phyloP scores from a whole-genome alignment of 2,113 vertebrate species.

The Zingel zingel region DNA sequence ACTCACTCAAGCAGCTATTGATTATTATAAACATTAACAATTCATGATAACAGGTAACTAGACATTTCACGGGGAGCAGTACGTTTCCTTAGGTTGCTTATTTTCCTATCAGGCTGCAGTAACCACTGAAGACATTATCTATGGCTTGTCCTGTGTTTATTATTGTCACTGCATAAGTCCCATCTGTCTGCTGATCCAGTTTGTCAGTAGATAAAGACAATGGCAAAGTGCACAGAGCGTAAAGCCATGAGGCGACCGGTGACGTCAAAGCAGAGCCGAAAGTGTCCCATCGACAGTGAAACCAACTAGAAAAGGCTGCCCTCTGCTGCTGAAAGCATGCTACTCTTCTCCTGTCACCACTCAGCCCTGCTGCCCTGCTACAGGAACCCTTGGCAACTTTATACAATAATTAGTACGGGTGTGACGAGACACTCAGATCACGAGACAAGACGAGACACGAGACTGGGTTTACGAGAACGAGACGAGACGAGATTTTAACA shows the following conservation, averaged over 20 bases:
- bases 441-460: too few species aligned
- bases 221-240: not conserved
- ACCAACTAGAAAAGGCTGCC: slow-evolving; percentile 56
- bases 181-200: not conserved
- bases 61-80: not conserved
- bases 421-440: too few species aligned
- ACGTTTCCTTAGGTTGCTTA: not conserved
- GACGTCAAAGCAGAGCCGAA: slow-evolving; percentile 10
- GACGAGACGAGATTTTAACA: too few species aligned
- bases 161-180: not conserved
- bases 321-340: slow-evolving; percentile 65
- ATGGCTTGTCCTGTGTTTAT: not conserved
- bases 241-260: not conserved
- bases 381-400: not conserved
- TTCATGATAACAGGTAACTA: slow-evolving; percentile 15
- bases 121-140: not conserved
- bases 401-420: too few species aligned
- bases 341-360: not conserved
- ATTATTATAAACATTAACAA: slow-evolving; percentile 12
- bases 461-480: too few species aligned
- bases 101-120: slow-evolving; percentile 5
- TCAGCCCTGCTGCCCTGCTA: not conserved
- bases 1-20: slow-evolving; percentile 12
- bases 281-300: not conserved
- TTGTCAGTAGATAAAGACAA: not conserved